Evolutionary conservation across 2,888 invertebrate species (phyloP).

Genomic region (Meteorus colon): DNA sequence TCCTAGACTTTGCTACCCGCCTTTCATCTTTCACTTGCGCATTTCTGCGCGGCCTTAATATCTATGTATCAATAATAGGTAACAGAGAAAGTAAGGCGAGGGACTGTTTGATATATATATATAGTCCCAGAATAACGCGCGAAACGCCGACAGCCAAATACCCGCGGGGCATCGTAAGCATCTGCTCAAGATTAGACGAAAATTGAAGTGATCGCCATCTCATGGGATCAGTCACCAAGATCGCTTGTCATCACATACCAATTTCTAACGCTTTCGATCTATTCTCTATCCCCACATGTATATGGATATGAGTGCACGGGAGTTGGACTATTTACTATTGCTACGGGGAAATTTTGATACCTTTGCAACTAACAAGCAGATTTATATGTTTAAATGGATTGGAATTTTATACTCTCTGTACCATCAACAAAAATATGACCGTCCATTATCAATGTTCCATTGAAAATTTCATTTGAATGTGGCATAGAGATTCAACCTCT

Average conservation of each 20-base stretch:
- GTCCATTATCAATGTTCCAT: no score
- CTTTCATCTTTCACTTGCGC: no score
- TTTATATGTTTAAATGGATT: no score
- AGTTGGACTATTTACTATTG: no score
- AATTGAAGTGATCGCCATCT: constrained; percentile 57
- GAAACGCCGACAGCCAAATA: constrained; percentile 36
- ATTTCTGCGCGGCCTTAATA: not conserved
- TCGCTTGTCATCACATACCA: constrained; percentile 49
- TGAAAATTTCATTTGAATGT: no score
- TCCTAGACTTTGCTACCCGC: no score
- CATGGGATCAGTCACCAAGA: constrained; percentile 52
- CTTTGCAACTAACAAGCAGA: no score
- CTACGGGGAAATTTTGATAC: no score
- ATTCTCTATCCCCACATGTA: not conserved
- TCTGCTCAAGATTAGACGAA: constrained; percentile 59
- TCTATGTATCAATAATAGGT: not conserved
- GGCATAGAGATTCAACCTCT: not conserved
- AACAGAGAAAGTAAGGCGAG: not conserved
- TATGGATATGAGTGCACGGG: not conserved
- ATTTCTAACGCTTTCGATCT: constrained; percentile 13
- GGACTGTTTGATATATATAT: not conserved
- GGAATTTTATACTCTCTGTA: no score
- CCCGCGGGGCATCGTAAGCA: constrained; percentile 45
- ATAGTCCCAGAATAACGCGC: not conserved
- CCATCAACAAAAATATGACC: no score